Evolutionary conservation across 1,140 invertebrate genomes (phyloP), one percentile per base, ranked within the genome.

Genomic region (Vanessa atalanta): DNA sequence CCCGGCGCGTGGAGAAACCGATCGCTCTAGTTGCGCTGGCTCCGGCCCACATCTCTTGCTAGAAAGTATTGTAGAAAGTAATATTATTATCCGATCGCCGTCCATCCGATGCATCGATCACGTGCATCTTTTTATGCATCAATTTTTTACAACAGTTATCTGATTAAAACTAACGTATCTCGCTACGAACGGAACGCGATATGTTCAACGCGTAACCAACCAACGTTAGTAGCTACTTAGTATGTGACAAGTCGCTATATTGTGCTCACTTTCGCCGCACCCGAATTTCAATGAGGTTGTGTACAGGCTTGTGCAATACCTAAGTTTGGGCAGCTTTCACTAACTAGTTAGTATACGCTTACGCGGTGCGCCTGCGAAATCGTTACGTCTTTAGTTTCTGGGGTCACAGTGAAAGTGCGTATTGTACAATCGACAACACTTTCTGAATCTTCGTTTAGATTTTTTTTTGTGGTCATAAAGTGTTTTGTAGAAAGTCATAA

Each of bases 21-120:
- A 92, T 91, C 88, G 91, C 88, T 91, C 91, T 78, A 91, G 87
- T 93, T 93, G 87, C 85, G 87, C 83, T 79, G 82, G 80, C 87
- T 80, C 72, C 90, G 90, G 86, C 89, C 89, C 89, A 93, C 89
- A 91, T 91, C 89, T 91, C 89, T 90, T 84, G 88, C 88, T 93
- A 91, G 89, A 91, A 91, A 93, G 89, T 91, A 89, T 90, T 81
- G 84, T 92, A 91, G 91, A 93, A 93, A 93, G 91, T 93, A 93
- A 93, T 86, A 91, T 88, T 85, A 86, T 82, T 81, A 82, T 82
- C 79, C 82, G 83, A 84, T 89, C 85, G 86, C 82, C 85, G 86
- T 80, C 78, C 87, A 80, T 85, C 72, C 85, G 83, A 88, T 86
- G 80, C 89, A 88, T 88, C 81, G 84, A 89, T 91, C 87, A 90